phyloP scores from a whole-genome alignment of 2,113 vertebrate genomes.

The Poecilia latipinna region DNA sequence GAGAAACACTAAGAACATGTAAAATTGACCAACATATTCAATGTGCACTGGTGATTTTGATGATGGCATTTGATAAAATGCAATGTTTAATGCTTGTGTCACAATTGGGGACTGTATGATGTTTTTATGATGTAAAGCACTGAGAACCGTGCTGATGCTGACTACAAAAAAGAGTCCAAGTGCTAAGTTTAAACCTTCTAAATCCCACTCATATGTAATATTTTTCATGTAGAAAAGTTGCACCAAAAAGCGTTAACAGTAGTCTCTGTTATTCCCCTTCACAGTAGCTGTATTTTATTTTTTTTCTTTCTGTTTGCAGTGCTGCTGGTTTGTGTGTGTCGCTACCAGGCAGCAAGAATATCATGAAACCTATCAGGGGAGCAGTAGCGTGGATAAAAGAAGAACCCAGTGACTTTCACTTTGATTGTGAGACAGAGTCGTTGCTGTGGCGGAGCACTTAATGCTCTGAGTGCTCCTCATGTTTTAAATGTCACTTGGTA shows the following conservation, averaged over 20 bases:
- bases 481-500: conserved; percentile 11
- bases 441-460: background rate
- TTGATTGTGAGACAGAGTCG: background rate
- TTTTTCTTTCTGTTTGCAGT: background rate
- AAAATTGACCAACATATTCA: too few species aligned
- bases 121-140: too few species aligned
- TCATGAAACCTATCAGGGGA: background rate
- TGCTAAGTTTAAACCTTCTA: background rate
- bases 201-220: too few species aligned
- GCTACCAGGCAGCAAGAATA: background rate
- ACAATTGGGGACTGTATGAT: too few species aligned
- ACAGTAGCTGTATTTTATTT: background rate
- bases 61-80: too few species aligned
- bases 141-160: too few species aligned
- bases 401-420: background rate
- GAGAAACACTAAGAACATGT: too few species aligned
- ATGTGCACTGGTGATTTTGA: too few species aligned
- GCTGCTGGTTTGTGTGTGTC: background rate
- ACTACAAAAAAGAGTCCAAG: background rate
- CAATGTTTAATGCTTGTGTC: too few species aligned
- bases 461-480: background rate
- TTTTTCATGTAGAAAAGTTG: background rate
- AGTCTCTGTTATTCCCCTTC: background rate
- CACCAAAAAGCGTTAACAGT: background rate
- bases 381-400: background rate